Percentiles rank a stretch among this genome's conserved stretches.
phyloP scores from a whole-genome alignment of 1,140 invertebrate genomes.

The Sarcophaga bullata region DNA sequence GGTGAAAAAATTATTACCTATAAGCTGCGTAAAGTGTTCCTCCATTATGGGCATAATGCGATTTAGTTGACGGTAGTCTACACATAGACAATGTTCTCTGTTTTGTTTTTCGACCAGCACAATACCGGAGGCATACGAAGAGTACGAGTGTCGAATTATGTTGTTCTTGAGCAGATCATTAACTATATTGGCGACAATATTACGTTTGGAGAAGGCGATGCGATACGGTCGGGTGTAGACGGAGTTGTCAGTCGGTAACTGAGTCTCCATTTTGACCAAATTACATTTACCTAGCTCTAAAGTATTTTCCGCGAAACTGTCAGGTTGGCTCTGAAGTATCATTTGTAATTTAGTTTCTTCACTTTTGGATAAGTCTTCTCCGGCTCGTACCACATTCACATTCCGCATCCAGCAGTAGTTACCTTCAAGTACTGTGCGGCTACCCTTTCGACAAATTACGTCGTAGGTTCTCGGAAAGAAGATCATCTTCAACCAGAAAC shows the following conservation, averaged over 20 bases:
- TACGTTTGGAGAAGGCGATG: constrained; percentile 51
- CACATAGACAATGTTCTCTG: constrained; percentile 33
- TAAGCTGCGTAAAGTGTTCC: no score
- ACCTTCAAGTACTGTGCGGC: not conserved
- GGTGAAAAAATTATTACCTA: no score
- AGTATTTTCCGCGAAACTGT: constrained; percentile 12
- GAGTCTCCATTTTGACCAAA: constrained; percentile 44
- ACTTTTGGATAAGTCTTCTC: not conserved
- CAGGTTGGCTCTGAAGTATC: not conserved
- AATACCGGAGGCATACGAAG: constrained; percentile 50
- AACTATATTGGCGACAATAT: constrained; percentile 50
- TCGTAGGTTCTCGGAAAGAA: no score
- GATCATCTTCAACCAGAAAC: no score
- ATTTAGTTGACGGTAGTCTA: no score
- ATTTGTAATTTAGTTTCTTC: constrained; percentile 17
- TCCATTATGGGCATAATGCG: no score
- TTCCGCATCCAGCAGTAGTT: not conserved
- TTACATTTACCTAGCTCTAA: constrained; percentile 30
- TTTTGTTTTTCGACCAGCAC: constrained; percentile 55
- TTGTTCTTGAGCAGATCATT: constrained; percentile 40
- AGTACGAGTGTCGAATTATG: constrained; percentile 50
- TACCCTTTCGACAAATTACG: not conserved
- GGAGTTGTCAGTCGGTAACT: constrained; percentile 31
- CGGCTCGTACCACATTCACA: not conserved
- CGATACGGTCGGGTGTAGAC: constrained; percentile 48